Percentiles rank a stretch among this genome's conserved stretches.
These are phyloP conservation scores for Chymomyza procnemis DNA, from an alignment of 2,888 invertebrate genomes.

Conservation along the genomic window DNA sequence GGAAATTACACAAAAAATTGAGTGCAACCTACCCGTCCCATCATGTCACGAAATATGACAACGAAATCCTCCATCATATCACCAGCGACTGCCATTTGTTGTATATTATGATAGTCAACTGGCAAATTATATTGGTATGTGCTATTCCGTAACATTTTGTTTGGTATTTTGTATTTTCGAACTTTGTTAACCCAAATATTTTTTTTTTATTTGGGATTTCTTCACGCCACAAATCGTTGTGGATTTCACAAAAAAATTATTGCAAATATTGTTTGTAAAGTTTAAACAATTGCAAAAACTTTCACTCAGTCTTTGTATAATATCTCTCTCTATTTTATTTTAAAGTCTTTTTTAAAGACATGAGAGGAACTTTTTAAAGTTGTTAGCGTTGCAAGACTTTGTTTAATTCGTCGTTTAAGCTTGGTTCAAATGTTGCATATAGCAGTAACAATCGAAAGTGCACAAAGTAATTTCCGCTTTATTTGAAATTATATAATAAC, in stretches of 20 bases:
- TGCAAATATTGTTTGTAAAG: neutral
- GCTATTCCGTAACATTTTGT: slow-evolving; percentile 74
- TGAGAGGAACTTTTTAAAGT: slow-evolving; percentile 9
- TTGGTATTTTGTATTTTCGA: slow-evolving; percentile 11
- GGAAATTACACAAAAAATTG: too few relatives aligned
- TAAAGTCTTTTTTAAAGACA: slow-evolving; percentile 5
- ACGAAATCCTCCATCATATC: slow-evolving; percentile 88
- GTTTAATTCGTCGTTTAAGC: slow-evolving; percentile 42
- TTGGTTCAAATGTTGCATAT: slow-evolving; percentile 40
- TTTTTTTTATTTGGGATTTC: slow-evolving; percentile 19
- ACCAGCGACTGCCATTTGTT: slow-evolving; percentile 82
- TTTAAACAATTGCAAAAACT: neutral
- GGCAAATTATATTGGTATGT: slow-evolving; percentile 80
- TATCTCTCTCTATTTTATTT: neutral
- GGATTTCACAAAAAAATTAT: neutral
- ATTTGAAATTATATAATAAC: slow-evolving; percentile 58
- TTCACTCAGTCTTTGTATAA: slow-evolving; percentile 12
- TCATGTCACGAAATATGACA: slow-evolving; percentile 84
- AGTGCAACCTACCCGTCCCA: slow-evolving; percentile 82
- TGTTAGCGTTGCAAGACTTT: slow-evolving; percentile 32
- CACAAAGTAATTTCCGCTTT: slow-evolving; percentile 46
- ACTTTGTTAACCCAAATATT: slow-evolving; percentile 20
- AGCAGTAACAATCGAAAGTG: slow-evolving; percentile 49
- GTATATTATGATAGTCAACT: slow-evolving; percentile 81
- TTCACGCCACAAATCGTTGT: neutral